These are phyloP conservation scores for Protonemura montana DNA, from an alignment of 2,888 invertebrate species.

Conservation along the genomic window DNA sequence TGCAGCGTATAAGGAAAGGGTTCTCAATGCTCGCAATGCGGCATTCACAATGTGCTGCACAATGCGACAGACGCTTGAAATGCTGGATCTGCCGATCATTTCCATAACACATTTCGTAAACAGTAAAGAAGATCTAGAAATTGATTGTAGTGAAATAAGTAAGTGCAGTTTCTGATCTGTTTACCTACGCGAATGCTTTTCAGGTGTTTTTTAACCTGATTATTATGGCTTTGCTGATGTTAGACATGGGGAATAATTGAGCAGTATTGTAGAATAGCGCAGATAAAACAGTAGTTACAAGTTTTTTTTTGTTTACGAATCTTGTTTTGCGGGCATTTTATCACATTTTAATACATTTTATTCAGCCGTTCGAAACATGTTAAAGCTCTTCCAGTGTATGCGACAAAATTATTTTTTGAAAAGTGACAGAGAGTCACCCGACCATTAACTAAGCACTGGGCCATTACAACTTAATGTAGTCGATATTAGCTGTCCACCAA, in stretches of 20 bases:
- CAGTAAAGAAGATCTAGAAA: neutral
- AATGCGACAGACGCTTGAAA: neutral
- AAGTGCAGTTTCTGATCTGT: neutral
- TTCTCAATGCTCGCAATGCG: neutral
- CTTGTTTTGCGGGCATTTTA: neutral
- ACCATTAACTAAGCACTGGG: neutral
- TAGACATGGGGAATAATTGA: neutral
- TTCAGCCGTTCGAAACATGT: too few relatives aligned
- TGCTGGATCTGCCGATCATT: neutral
- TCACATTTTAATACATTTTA: neutral
- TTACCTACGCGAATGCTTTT: neutral
- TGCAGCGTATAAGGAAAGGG: conserved; percentile 17
- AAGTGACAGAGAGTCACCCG: too few relatives aligned
- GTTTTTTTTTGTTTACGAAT: neutral
- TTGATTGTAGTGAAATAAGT: neutral
- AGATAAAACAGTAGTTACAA: neutral
- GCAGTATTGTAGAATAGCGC: neutral
- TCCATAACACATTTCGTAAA: neutral
- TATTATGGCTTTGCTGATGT: neutral
- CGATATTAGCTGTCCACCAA: neutral
- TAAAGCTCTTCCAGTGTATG: too few relatives aligned
- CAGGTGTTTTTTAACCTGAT: neutral
- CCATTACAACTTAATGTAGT: neutral
- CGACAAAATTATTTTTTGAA: too few relatives aligned
- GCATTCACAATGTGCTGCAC: neutral